Conservation (phyloP, 2,888 invertebrate species). For the Agrotis exclamationis region DNA sequence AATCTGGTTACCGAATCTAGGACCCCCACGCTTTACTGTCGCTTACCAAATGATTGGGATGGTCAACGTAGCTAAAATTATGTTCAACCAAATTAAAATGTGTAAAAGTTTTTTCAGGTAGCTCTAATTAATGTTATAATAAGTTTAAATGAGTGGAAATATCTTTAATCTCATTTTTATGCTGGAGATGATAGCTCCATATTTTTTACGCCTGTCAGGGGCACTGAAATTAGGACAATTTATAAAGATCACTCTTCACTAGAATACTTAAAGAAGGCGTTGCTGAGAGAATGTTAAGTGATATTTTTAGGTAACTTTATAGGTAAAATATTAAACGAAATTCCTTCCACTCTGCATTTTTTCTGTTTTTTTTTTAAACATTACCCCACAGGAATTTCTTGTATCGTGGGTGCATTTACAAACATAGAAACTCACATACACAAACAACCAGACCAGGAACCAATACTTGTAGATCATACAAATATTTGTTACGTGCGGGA, state of each 20-base stretch:
- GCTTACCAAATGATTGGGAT: not conserved
- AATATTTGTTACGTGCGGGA: no score
- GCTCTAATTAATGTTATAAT: constrained; percentile 3
- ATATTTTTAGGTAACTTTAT: constrained; percentile 4
- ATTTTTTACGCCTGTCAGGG: constrained; percentile 19
- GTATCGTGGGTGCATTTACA: no score
- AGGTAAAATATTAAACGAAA: not conserved
- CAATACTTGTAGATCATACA: no score
- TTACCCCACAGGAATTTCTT: no score
- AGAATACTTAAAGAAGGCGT: constrained; percentile 8
- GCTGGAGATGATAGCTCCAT: constrained; percentile 27
- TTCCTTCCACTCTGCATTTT: not conserved
- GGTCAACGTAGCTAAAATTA: not conserved
- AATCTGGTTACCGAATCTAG: not conserved
- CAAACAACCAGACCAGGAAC: no score
- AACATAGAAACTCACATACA: no score
- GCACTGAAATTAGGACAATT: constrained; percentile 34
- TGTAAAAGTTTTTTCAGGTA: not conserved
- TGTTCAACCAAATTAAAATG: not conserved
- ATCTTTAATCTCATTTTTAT: constrained; percentile 49
- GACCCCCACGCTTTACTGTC: not conserved
- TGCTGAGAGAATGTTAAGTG: not conserved
- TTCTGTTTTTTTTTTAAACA: no score
- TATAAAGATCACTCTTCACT: constrained; percentile 31
- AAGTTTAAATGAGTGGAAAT: constrained; percentile 18